Percentiles rank a stretch among this genome's conserved stretches.
These are phyloP conservation scores for Halocynthia aurantium DNA, from an alignment of 23 tunicate genomes.

Conservation along the genomic window DNA sequence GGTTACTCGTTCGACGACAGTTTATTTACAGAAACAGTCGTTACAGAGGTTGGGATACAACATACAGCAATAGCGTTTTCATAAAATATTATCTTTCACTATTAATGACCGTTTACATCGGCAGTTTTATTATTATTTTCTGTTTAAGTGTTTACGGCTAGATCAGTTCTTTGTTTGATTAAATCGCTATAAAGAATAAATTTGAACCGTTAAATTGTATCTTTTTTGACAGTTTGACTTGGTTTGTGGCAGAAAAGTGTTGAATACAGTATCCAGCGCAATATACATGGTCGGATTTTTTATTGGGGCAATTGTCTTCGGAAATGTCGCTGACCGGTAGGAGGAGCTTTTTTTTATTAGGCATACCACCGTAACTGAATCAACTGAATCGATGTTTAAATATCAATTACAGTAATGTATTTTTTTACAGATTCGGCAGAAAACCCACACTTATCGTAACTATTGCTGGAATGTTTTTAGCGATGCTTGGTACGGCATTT, in stretches of 20 bases:
- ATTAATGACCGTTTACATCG: not conserved
- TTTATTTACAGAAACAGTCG: not conserved
- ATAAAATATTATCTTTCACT: too few species aligned
- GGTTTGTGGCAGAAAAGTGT: conserved; percentile 10
- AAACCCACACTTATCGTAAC: not conserved
- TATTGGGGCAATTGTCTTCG: conserved; percentile 3
- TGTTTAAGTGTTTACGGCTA: too few species aligned
- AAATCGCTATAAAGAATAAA: too few species aligned
- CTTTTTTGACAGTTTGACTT: conserved; percentile 10
- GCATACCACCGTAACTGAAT: not conserved
- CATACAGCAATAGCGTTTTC: too few species aligned
- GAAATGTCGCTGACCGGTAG: conserved; percentile 20
- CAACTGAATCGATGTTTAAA: not conserved
- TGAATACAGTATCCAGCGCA: conserved; percentile 3
- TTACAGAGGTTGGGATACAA: not conserved
- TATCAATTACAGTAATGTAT: not conserved
- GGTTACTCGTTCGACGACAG: not conserved
- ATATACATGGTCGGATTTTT: conserved; percentile 10
- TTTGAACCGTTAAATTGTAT: not conserved
- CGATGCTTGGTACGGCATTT: conserved; percentile 20
- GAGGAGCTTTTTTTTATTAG: not conserved
- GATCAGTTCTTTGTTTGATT: too few species aligned
- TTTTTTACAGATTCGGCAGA: conserved; percentile 6
- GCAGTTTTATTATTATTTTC: not conserved
- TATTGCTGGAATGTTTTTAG: conserved; percentile 3